Evolutionary conservation across 2,113 vertebrate species (phyloP).

Genomic region (Penelope pileata): DNA sequence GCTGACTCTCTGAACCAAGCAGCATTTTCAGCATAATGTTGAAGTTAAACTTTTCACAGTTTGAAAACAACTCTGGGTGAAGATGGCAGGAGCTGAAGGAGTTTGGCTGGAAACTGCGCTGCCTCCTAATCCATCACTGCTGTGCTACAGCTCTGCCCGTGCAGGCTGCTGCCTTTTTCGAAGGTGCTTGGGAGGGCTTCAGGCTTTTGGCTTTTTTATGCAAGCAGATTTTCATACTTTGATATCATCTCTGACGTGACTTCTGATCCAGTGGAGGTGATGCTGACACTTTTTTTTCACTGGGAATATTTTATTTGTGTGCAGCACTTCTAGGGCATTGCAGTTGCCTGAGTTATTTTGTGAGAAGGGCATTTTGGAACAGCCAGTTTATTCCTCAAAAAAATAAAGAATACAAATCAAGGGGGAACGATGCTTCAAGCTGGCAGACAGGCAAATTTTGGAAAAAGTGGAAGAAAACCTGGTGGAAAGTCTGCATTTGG

Average conservation of each 20-base stretch:
- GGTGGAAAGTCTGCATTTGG: background rate
- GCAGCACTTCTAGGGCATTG: background rate
- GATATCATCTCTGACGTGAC: slow-evolving; percentile 48
- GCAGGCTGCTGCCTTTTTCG: background rate
- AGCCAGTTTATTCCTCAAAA: background rate
- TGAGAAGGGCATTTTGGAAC: background rate
- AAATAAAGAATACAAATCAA: background rate
- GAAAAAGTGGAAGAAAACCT: background rate
- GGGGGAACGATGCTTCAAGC: background rate
- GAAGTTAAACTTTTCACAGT: background rate
- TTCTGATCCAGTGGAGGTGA: slow-evolving; percentile 55
- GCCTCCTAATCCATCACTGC: slow-evolving; percentile 2
- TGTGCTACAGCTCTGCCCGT: background rate
- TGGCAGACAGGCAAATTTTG: background rate
- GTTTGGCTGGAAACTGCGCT: background rate
- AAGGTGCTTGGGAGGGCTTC: slow-evolving; percentile 50
- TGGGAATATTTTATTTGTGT: slow-evolving; percentile 58
- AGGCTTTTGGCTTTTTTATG: slow-evolving; percentile 58
- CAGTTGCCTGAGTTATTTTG: background rate
- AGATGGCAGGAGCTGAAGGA: slow-evolving; percentile 17
- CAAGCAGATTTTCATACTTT: slow-evolving; percentile 56
- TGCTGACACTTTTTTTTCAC: slow-evolving; percentile 38
- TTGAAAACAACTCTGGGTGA: slow-evolving; percentile 23
- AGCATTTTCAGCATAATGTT: background rate
- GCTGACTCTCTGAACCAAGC: background rate